These are phyloP conservation scores for Tetragonula clypearis DNA, from an alignment of 1,140 invertebrate species.

Conservation along the genomic window DNA sequence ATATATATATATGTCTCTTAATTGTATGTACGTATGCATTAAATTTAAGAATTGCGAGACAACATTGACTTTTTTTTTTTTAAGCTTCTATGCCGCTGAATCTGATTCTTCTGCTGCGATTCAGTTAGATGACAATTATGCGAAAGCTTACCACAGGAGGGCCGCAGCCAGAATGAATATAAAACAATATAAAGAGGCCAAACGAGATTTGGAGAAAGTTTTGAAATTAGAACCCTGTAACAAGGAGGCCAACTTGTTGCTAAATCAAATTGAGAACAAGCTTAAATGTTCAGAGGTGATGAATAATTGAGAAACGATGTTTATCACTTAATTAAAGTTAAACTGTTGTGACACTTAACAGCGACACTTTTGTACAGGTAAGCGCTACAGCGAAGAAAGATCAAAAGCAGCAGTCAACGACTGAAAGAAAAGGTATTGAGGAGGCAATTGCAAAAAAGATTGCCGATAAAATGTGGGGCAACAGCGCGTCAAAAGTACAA, in stretches of 20 bases:
- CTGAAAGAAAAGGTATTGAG: neutral
- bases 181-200: constrained; percentile 85
- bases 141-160: constrained; percentile 90
- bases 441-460: constrained; percentile 59
- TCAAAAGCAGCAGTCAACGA: neutral
- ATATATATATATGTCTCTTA: constrained; percentile 11
- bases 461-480: constrained; percentile 57
- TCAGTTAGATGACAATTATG: constrained; percentile 87
- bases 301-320: constrained; percentile 32
- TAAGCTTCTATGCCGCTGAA: constrained; percentile 88
- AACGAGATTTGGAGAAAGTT: constrained; percentile 85
- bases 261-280: constrained; percentile 83
- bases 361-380: constrained; percentile 53
- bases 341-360: constrained; percentile 10
- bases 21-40: constrained; percentile 9
- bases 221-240: constrained; percentile 89
- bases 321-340: neutral
- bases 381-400: constrained; percentile 29
- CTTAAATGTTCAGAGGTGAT: constrained; percentile 78
- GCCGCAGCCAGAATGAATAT: constrained; percentile 86
- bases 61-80: constrained; percentile 54
- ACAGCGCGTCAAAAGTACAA: constrained; percentile 29
- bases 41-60: neutral
- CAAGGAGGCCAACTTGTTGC: constrained; percentile 83
- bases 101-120: constrained; percentile 89